Evolutionary conservation across 2,797 vertebrate genomes (phyloP), one percentile per base, ranked within the genome.

Genomic region (Psittacula echo): DNA sequence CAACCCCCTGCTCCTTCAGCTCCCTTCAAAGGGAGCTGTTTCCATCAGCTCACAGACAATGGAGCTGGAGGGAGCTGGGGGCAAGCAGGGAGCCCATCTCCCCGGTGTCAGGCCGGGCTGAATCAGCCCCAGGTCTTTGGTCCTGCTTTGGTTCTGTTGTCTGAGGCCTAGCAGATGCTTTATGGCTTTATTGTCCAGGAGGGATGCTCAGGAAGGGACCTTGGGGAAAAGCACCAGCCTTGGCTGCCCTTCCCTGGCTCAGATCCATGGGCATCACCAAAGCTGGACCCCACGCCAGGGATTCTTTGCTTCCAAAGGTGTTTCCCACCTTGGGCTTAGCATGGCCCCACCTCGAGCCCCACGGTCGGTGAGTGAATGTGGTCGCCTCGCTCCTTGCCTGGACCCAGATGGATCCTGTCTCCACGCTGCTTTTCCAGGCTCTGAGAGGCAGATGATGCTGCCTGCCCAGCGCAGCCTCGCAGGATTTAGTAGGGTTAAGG

Each of bases 381-480:
- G 32, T 54, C 22, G 2, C 50, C 29, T 42, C 5, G 7, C 51
- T 84, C 30, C 68, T 20, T 19, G 32, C 9, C 67, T 9, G 53
- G 10, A 29, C 34, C 45, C 41, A 1, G 20, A 10, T 0, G 1
- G 75, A 48, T 77, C 78, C 86, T 3, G 0, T 13, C 48, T 4
- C 39, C 7, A 2, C 3, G 5, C 54, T 13, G 75, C 34, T 62
- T 67, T 34, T 6, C 72, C 29, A 29, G 82, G 72, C 75, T 72
- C 48, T 0, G 0, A 22, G 76, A 7, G 0, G 0, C 0, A 4
- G 85, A 18, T 37, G 19, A 37, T 1, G 13, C 50, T 12, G 14
- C 24, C 74, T 24, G 79, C 62, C 39, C 7, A 4, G 29, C 3
- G 0, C 62, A 44, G 75, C 56, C 45, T 10, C 10, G 58, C 39